These are phyloP conservation scores for Cynocephalus volans DNA, from an alignment of 2,113 vertebrate species.

Conservation along the genomic window DNA sequence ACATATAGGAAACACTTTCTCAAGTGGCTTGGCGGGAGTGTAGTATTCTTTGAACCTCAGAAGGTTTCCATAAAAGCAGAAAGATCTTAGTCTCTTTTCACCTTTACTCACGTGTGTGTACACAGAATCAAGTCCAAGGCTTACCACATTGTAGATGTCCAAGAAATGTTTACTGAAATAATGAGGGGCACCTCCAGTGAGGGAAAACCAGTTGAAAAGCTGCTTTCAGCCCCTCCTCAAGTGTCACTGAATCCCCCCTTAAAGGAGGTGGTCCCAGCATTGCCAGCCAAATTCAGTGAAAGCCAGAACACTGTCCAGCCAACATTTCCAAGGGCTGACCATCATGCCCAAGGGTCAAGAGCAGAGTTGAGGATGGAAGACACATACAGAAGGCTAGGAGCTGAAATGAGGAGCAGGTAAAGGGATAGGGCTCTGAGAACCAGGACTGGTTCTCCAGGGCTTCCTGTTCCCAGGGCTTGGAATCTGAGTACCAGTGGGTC, in stretches of 20 bases:
- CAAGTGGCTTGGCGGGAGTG: no score
- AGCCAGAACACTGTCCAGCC: no score
- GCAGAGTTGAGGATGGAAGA: not conserved
- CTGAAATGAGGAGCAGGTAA: not conserved
- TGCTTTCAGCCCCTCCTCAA: not conserved
- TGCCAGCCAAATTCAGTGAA: not conserved
- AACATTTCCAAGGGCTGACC: not conserved
- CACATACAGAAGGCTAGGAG: accelerated
- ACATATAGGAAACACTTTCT: not conserved
- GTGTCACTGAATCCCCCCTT: no score
- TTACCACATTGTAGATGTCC: not conserved
- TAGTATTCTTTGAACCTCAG: not conserved
- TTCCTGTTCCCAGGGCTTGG: not conserved
- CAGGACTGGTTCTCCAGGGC: not conserved
- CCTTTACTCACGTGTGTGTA: not conserved
- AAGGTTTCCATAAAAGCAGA: not conserved
- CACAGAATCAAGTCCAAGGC: not conserved
- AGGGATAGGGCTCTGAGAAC: not conserved
- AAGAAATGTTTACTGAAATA: not conserved
- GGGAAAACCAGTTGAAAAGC: no score
- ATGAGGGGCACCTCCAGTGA: not conserved
- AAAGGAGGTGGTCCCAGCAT: not conserved
- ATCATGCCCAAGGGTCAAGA: not conserved
- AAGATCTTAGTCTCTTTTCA: not conserved
- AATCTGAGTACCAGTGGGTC: not conserved